These are phyloP conservation scores for Tachina fera DNA, from an alignment of 2,888 invertebrate species.

Conservation along the genomic window DNA sequence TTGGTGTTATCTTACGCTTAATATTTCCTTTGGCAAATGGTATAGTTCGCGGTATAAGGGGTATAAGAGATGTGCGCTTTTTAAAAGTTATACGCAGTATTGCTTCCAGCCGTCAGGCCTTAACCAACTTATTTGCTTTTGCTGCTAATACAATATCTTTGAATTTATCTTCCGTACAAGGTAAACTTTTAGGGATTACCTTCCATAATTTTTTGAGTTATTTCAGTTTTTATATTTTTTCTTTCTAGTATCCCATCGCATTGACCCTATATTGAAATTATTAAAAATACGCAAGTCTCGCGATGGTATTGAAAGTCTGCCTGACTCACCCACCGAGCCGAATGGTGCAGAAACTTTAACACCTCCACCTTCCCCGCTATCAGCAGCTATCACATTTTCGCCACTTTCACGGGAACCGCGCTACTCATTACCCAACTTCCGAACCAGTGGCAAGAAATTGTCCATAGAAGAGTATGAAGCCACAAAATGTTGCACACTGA, in stretches of 20 bases:
- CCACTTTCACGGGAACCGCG: slow-evolving; percentile 73
- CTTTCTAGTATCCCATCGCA: slow-evolving; percentile 79
- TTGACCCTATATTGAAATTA: slow-evolving; percentile 81
- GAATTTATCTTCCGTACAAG: slow-evolving; percentile 82
- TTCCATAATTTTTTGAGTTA: background rate
- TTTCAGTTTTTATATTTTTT: background rate
- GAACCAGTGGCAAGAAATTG: slow-evolving; percentile 51
- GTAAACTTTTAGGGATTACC: slow-evolving; percentile 71
- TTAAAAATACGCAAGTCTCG: slow-evolving; percentile 80
- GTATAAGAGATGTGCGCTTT: slow-evolving; percentile 80
- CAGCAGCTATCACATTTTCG: slow-evolving; percentile 57
- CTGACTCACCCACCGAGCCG: slow-evolving; percentile 74
- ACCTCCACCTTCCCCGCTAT: slow-evolving; percentile 41
- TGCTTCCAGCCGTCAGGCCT: slow-evolving; percentile 79
- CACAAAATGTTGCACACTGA: slow-evolving; percentile 80
- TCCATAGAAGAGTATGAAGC: slow-evolving; percentile 72
- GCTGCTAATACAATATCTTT: slow-evolving; percentile 82
- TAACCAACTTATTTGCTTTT: slow-evolving; percentile 81
- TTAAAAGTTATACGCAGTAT: slow-evolving; percentile 78
- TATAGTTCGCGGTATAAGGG: slow-evolving; percentile 80
- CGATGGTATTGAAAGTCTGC: slow-evolving; percentile 79
- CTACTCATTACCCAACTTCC: slow-evolving; percentile 65
- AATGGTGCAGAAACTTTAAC: slow-evolving; percentile 27
- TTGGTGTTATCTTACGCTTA: slow-evolving; percentile 81
- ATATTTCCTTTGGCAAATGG: slow-evolving; percentile 81